These are phyloP conservation scores for Synchiropus splendidus DNA, from an alignment of 2,113 vertebrate species.

Conservation along the genomic window DNA sequence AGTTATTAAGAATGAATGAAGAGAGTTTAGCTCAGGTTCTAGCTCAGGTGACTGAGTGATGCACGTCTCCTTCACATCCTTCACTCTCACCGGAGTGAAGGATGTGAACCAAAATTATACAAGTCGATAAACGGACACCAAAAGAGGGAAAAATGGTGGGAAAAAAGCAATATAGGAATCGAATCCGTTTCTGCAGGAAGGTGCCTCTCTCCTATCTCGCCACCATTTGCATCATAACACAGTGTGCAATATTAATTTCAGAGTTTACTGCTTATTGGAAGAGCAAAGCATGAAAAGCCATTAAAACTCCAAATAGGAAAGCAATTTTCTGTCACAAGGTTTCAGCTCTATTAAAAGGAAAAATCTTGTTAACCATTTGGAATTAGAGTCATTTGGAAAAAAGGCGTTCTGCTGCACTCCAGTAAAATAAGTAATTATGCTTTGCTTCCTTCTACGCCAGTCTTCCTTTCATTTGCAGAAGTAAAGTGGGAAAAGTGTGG, in stretches of 20 bases:
- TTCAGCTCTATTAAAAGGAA: conserved; percentile 74
- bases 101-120: too few relatives aligned
- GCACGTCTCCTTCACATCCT: too few relatives aligned
- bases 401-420: conserved; percentile 70
- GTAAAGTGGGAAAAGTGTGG: conserved; percentile 42
- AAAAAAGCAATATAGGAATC: conserved; percentile 70
- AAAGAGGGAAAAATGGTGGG: conserved; percentile 9
- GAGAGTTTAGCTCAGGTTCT: too few relatives aligned
- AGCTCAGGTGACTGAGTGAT: too few relatives aligned
- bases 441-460: conserved; percentile 46
- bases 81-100: too few relatives aligned
- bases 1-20: too few relatives aligned
- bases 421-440: conserved; percentile 78
- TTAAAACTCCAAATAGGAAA: conserved; percentile 73
- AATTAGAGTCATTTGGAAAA: conserved; percentile 77
- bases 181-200: conserved; percentile 72
- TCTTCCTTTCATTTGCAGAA: conserved; percentile 62
- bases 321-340: conserved; percentile 75
- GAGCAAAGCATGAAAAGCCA: conserved; percentile 74
- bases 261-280: conserved; percentile 78
- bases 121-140: conserved; percentile 4
- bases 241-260: conserved; percentile 76
- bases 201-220: conserved; percentile 61
- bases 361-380: conserved; percentile 76
- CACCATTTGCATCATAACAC: conserved; percentile 75